phyloP scores from a whole-genome alignment of 1,140 invertebrate species.

The Cepaea nemoralis region DNA sequence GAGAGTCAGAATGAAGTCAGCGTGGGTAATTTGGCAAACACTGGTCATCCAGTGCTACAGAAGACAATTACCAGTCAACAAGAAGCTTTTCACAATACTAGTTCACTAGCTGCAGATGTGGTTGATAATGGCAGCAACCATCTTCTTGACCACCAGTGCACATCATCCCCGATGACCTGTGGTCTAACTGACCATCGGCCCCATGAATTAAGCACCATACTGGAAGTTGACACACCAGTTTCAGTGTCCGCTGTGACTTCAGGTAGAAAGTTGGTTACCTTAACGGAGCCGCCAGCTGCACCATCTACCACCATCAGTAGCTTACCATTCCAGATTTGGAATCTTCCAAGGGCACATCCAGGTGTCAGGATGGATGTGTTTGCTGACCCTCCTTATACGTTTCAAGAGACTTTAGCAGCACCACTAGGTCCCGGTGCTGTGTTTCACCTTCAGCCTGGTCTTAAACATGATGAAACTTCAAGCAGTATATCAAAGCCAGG shows the following conservation, averaged over 20 bases:
- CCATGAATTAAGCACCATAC: conserved; percentile 56
- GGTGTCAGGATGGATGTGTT: conserved; percentile 16
- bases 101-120: no score
- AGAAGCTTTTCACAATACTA: no score
- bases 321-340: not conserved
- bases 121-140: no score
- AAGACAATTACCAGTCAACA: no score
- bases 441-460: not conserved
- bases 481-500: not conserved
- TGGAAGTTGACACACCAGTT: conserved; percentile 54
- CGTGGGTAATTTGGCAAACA: no score
- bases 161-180: not conserved
- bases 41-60: no score
- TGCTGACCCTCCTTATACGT: conserved; percentile 12
- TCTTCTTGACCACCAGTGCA: not conserved
- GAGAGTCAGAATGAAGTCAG: no score
- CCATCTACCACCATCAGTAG: not conserved
- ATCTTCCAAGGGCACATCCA: not conserved
- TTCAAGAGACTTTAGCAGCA: not conserved
- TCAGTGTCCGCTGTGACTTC: not conserved
- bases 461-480: not conserved
- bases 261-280: not conserved
- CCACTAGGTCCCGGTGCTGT: not conserved
- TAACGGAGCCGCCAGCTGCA: not conserved
- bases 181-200: conserved; percentile 28